Conservation (phyloP, 2,888 invertebrate genomes). For the Orthosia cruda region DNA sequence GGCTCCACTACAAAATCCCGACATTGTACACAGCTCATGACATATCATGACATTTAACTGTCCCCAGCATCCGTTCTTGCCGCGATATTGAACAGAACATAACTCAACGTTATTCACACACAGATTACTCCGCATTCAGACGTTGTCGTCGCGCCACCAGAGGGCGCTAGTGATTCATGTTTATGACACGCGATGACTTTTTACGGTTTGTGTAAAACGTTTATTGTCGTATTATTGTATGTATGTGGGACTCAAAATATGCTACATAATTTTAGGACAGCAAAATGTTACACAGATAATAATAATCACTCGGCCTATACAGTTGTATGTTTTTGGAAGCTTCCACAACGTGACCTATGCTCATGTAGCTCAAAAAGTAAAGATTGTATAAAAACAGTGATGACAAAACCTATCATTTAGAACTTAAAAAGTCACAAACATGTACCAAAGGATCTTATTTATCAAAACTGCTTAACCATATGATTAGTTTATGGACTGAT, state of each 20-base stretch:
- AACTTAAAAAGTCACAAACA: not conserved
- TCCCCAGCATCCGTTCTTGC: conserved; percentile 12
- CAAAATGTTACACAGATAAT: not conserved
- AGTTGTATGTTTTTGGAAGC: not conserved
- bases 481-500: too few relatives aligned
- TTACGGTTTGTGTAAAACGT: conserved; percentile 31
- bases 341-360: not conserved
- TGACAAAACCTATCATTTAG: not conserved
- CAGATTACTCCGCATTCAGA: conserved; percentile 41
- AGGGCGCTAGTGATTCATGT: conserved; percentile 37
- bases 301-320: not conserved
- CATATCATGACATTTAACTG: not conserved
- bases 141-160: conserved; percentile 27
- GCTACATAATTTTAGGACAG: conserved; percentile 2
- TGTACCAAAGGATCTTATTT: too few relatives aligned
- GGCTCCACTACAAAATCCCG: not conserved
- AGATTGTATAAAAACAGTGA: not conserved
- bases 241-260: not conserved
- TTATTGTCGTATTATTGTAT: conserved; percentile 12
- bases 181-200: conserved; percentile 36
- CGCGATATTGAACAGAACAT: conserved; percentile 34
- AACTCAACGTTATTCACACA: conserved; percentile 34
- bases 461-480: too few relatives aligned
- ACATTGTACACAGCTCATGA: not conserved
- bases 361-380: not conserved